Evolutionary conservation across 2,113 vertebrate species (phyloP).

Genomic region (Suricata suricatta): DNA sequence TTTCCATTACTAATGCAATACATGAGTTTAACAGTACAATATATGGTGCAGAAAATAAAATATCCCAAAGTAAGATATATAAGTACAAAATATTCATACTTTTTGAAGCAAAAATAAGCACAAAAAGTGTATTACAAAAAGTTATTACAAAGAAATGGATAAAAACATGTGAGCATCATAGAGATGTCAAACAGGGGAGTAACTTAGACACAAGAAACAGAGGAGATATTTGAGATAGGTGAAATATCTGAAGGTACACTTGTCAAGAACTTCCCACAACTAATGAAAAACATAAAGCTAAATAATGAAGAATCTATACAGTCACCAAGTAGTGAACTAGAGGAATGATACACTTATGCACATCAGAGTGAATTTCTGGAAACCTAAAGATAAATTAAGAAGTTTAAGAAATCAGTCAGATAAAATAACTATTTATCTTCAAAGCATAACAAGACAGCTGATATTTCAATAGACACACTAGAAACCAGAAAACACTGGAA

Average conservation of each 20-base stretch:
- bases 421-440: background rate
- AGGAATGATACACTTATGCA: background rate
- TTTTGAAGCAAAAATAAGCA: background rate
- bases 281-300: background rate
- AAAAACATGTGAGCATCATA: background rate
- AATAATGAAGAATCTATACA: background rate
- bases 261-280: background rate
- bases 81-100: background rate
- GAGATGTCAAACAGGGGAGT: background rate
- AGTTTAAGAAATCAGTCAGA: background rate
- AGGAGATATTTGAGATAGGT: background rate
- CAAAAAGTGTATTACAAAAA: background rate
- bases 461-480: background rate
- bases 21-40: background rate
- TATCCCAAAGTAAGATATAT: background rate
- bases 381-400: background rate
- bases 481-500: background rate
- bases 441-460: background rate
- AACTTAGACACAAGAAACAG: background rate
- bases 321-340: background rate
- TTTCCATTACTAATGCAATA: background rate
- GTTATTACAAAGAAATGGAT: background rate
- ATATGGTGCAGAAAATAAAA: background rate
- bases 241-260: background rate
- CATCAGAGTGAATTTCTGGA: background rate